Conservation (phyloP, 2,797 vertebrate species). For the Dicrostonyx torquatus region DNA sequence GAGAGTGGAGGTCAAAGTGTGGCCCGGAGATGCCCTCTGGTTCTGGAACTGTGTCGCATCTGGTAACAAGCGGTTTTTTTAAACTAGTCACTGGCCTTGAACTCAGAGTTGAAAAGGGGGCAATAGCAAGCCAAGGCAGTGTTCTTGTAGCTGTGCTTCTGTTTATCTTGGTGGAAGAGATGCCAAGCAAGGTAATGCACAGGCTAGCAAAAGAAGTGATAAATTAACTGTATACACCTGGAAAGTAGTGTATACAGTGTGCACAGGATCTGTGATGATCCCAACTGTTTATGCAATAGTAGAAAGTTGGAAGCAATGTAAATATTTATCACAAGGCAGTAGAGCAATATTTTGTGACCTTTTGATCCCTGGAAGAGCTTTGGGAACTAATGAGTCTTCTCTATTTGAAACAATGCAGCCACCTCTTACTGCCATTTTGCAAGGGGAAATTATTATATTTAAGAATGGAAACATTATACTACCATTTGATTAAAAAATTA, state of each 20-base stretch:
- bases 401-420: neutral
- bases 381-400: neutral
- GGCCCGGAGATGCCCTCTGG: conserved; percentile 44
- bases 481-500: neutral
- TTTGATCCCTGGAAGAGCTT: neutral
- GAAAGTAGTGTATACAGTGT: neutral
- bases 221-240: neutral
- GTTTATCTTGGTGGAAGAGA: conserved; percentile 1
- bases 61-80: conserved; percentile 23
- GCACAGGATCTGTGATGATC: neutral
- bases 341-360: neutral
- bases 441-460: neutral
- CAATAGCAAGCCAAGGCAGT: conserved; percentile 17
- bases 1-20: conserved; percentile 5
- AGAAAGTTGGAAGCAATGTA: neutral
- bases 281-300: neutral
- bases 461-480: neutral
- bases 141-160: neutral
- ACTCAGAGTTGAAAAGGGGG: neutral
- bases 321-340: neutral
- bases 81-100: conserved; percentile 47
- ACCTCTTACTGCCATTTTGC: neutral
- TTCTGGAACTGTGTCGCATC: conserved; percentile 66
- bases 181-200: neutral
- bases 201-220: neutral